phyloP scores from a whole-genome alignment of 92 coral and sea anemone genomes.

The Zoanthus solanderi region DNA sequence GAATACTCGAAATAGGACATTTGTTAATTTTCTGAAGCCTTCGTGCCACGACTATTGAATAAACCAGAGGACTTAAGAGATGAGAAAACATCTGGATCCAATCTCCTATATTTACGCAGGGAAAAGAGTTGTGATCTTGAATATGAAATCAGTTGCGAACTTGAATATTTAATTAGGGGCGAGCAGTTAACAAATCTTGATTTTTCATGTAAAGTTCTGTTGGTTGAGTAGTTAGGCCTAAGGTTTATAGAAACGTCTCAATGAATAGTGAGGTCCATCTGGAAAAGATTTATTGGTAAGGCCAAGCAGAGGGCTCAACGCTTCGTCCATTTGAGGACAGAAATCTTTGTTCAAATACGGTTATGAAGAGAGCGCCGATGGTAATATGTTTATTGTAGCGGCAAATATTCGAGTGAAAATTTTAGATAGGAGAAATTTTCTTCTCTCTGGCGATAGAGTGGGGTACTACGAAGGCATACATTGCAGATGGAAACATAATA shows the following conservation, averaged over 20 bases:
- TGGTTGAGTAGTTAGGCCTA: neutral
- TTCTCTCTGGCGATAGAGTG: too few relatives aligned
- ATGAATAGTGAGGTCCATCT: neutral
- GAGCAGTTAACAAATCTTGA: neutral
- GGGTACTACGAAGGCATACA: too few relatives aligned
- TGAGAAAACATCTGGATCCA: neutral
- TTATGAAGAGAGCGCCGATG: neutral
- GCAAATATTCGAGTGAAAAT: too few relatives aligned
- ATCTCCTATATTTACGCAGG: neutral
- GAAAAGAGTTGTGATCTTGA: neutral
- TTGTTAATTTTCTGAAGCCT: neutral
- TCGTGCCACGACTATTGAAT: neutral
- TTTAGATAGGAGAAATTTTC: too few relatives aligned
- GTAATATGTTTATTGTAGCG: neutral
- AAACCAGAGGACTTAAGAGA: constrained; percentile 8
- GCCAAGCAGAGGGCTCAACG: neutral
- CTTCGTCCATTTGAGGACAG: neutral
- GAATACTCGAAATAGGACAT: neutral
- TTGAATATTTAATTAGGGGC: neutral
- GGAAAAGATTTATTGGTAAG: neutral
- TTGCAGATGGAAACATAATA: too few relatives aligned
- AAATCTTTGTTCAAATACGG: neutral
- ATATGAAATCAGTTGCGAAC: neutral
- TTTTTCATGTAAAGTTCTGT: neutral
- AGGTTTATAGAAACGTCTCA: neutral